Evolutionary conservation across 2,113 vertebrate species (phyloP).

Genomic region (Cololabis saira): DNA sequence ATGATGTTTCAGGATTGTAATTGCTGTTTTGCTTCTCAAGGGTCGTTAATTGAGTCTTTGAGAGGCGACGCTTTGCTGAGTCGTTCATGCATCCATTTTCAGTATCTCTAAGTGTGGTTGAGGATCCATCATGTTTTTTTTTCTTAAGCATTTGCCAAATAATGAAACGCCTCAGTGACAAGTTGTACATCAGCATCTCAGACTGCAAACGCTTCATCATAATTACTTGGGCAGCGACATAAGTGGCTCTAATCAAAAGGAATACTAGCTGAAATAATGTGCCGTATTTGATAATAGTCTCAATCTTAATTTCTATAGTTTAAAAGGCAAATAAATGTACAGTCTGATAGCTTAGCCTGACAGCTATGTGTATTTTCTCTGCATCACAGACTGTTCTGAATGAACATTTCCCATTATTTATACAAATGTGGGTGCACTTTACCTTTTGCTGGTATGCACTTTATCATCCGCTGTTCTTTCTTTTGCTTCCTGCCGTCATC

Average conservation of each 20-base stretch:
- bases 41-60: background rate
- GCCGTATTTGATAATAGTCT: conserved; percentile 37
- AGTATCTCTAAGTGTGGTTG: background rate
- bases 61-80: background rate
- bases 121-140: conserved; percentile 1
- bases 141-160: background rate
- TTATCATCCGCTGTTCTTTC: background rate
- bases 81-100: background rate
- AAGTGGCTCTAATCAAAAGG: conserved; percentile 42
- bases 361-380: conserved; percentile 4
- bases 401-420: background rate
- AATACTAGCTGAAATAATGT: conserved; percentile 24
- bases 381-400: background rate
- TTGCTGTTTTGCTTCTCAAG: too few relatives aligned
- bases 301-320: conserved; percentile 20
- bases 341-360: background rate
- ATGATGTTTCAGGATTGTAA: too few relatives aligned
- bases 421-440: background rate
- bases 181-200: conserved; percentile 11
- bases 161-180: background rate
- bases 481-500: background rate
- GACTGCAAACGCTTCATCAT: conserved; percentile 32
- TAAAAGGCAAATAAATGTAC: background rate
- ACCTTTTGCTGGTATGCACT: conserved; percentile 3
- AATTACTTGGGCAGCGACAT: conserved; percentile 33